Evolutionary conservation across 2,113 vertebrate species (phyloP).

Genomic region (Ovis canadensis): DNA sequence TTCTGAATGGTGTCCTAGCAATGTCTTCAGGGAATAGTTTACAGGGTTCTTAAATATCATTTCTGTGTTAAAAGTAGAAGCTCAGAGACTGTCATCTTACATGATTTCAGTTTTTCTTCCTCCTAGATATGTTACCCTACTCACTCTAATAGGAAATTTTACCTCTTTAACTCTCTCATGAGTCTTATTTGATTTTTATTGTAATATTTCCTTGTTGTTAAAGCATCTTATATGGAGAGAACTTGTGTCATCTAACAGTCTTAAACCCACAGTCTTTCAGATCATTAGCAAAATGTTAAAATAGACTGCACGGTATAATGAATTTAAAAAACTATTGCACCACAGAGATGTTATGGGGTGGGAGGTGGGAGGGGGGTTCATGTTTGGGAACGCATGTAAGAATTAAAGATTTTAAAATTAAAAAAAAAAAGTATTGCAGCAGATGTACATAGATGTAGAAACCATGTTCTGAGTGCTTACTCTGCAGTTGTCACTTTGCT

Average conservation of each 20-base stretch:
- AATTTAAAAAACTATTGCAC: background rate
- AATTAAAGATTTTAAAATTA: background rate
- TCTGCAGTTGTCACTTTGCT: background rate
- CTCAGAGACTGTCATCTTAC: background rate
- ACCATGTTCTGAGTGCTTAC: background rate
- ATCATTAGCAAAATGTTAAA: background rate
- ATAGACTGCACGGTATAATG: background rate
- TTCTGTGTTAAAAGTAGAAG: conserved; percentile 13
- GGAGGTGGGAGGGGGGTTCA: no score
- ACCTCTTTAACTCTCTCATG: background rate
- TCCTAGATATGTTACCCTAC: background rate
- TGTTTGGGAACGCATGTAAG: no score
- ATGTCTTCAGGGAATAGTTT: background rate
- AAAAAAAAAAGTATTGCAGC: background rate
- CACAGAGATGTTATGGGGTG: no score
- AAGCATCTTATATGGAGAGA: background rate
- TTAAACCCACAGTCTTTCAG: background rate
- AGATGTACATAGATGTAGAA: background rate
- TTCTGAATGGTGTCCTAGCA: background rate
- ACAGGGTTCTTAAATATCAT: background rate
- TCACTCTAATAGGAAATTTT: background rate
- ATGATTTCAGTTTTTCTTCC: background rate
- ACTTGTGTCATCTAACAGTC: background rate
- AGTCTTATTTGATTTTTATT: background rate
- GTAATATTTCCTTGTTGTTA: background rate